Evolutionary conservation across 2,888 invertebrate genomes (phyloP).

Genomic region (Lamellibrachia satsuma): DNA sequence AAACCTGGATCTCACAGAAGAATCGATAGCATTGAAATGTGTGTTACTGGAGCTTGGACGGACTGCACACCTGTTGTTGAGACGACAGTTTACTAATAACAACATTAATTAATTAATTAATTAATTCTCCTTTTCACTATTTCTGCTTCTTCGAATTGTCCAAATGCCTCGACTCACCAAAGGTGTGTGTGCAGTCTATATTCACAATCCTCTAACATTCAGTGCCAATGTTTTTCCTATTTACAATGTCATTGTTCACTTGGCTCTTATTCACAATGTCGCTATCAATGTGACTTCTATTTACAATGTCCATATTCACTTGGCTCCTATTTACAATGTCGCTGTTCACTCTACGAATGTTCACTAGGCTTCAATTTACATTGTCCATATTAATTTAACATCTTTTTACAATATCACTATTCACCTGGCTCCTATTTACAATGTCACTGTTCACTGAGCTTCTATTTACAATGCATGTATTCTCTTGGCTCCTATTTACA

Average conservation of each 20-base stretch:
- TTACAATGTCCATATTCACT: background rate
- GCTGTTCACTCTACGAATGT: background rate
- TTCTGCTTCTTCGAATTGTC: too few relatives aligned
- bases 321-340: conserved; percentile 6
- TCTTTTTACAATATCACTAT: background rate
- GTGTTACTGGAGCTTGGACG: background rate
- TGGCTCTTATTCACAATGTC: background rate
- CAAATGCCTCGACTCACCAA: too few relatives aligned
- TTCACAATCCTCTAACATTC: too few relatives aligned
- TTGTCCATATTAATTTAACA: too few relatives aligned
- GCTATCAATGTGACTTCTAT: background rate
- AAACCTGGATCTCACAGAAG: too few relatives aligned
- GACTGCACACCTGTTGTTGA: background rate
- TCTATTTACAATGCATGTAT: background rate
- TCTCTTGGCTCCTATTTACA: background rate
- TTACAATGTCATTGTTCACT: too few relatives aligned
- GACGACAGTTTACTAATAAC: too few relatives aligned
- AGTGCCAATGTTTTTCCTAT: too few relatives aligned
- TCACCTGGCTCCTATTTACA: conserved; percentile 4
- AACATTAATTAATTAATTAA: too few relatives aligned
- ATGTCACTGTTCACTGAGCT: background rate
- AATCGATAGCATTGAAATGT: background rate
- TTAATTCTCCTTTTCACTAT: too few relatives aligned
- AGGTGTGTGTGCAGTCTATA: too few relatives aligned
- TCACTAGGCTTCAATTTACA: too few relatives aligned